These are phyloP conservation scores for Notoglanidium macrostoma DNA, from an alignment of 2,797 vertebrate genomes.

Conservation along the genomic window DNA sequence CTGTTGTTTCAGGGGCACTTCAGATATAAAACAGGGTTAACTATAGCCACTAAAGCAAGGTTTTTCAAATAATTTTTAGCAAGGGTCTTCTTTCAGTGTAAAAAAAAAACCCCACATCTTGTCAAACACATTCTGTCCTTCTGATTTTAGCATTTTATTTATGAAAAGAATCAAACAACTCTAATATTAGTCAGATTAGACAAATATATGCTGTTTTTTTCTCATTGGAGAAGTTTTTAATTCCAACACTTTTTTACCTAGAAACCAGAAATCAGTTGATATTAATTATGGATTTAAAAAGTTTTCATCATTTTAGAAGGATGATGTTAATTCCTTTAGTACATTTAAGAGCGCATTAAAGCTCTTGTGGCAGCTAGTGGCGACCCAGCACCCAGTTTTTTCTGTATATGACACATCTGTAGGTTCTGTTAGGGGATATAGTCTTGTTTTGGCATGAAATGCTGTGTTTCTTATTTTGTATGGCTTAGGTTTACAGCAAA, in stretches of 20 bases:
- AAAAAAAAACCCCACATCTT: not conserved
- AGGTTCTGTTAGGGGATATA: too few relatives aligned
- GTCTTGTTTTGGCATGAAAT: too few relatives aligned
- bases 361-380: too few relatives aligned
- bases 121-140: not conserved
- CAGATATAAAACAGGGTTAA: conserved; percentile 6
- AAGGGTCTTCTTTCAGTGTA: not conserved
- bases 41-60: not conserved
- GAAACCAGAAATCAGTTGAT: not conserved
- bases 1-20: not conserved
- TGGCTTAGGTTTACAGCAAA: too few relatives aligned
- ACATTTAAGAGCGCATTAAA: too few relatives aligned
- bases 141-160: not conserved
- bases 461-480: too few relatives aligned
- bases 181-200: not conserved
- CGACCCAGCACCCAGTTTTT: too few relatives aligned
- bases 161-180: not conserved
- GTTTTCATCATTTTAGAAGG: not conserved
- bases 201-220: not conserved
- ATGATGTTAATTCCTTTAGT: too few relatives aligned
- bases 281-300: not conserved
- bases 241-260: not conserved
- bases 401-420: too few relatives aligned
- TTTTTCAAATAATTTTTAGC: conserved; percentile 22
- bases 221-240: too few relatives aligned